Base-by-base conservation (phyloP, 1,140 invertebrate species). In the Zophobas atratus region DNA sequence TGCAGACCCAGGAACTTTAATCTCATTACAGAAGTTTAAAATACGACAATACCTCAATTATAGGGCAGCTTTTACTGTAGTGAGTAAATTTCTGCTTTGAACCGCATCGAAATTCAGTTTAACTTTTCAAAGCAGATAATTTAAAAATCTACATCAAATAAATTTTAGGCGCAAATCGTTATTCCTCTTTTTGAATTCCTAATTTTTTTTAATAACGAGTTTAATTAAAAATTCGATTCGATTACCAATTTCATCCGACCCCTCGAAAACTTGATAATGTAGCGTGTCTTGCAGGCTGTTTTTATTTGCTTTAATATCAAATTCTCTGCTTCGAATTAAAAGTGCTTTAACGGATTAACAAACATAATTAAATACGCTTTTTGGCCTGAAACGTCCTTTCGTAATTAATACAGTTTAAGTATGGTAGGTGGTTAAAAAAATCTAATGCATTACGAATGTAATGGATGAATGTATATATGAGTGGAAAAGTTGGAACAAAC, bases 291-390 rank as follows among this genome's bases (percentile, higher is more conserved):
- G 35, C 1, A 60, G 36, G 38, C 1, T 60, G 56, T 60, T 60
- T 60, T 60, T 60, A 60, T 60, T 60, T 60, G 38, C 56, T 39
- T 34, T 55, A 2, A 38, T 20, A 60, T 60, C 56, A 39, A 38
- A 60, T 60, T 60, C 38, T 60, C 3, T n/a, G 56, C 34, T 60
- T 39, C 34, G 8, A 38, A 60, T 36, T 60, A 5, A 60, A 60
- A 60, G 38, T 36, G 56, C 56, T 35, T 32, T 2, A 60, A 38
- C 35, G 43, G 43, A 60, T 20, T 20, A 36, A 39, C 56, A 38
- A 60, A 38, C 35, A n/a, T 36, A 60, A 36, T 60, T 60, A 60
- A 36, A 36, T 36, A 6, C 35, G 56, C 5, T 39, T 20, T 20
- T 32, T 55, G 35, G 20, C 35, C 6, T 34, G 35, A 33, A 32